Base-by-base conservation (phyloP, 2,888 invertebrate species). In the Epirrhoe tristata region DNA sequence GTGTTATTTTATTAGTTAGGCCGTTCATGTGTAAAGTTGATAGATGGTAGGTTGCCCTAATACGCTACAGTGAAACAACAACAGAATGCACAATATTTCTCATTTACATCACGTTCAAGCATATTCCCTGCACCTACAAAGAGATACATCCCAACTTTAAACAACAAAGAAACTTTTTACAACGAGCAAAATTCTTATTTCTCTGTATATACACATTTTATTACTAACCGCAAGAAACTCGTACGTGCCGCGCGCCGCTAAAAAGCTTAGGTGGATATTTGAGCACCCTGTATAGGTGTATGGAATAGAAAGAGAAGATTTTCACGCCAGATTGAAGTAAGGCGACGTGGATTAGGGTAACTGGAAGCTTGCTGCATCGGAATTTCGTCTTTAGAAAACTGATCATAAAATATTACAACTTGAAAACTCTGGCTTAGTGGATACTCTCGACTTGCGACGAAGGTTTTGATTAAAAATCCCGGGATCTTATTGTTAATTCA, bases 231-330 rank as follows among this genome's bases (percentile, higher is more conserved):
- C 71, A 66, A 70, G 71, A 72, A 72, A 70, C 70, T 61, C 64
- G 79, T 70, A 84, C 83, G 85, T 84, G 82, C 76, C 70, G 50
- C 58, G 65, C 65, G 74, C 73, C 58, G 76, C 77, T 83, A 81
- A 83, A 82, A 79, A 82, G 82, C 83, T 82, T 80, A 80, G 76
- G 77, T 76, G 77, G 74, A 74, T 69, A 70, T 77, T 76, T 69
- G 78, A 80, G 78, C 77, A 78, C 66, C 74, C 74, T 76, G 76
- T 77, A 70, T 67, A 74, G 79, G 81, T 76, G 76, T 77, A 69
- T 67, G 74, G 79, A 81, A 81, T 81, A 78, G 81, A 81, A 80
- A 79, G 78, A 80, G 81, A 75, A 81, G 83, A 85, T 82, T 85
- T 84, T 81, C 80, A 77, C 79, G 78, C 76, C 77, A 79, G 76